Percentiles rank a stretch among this genome's conserved stretches.
Evolutionary conservation across 37 sponge, comb jelly and placozoan genomes (phyloP).

Genomic region (Halichondria panicea): DNA sequence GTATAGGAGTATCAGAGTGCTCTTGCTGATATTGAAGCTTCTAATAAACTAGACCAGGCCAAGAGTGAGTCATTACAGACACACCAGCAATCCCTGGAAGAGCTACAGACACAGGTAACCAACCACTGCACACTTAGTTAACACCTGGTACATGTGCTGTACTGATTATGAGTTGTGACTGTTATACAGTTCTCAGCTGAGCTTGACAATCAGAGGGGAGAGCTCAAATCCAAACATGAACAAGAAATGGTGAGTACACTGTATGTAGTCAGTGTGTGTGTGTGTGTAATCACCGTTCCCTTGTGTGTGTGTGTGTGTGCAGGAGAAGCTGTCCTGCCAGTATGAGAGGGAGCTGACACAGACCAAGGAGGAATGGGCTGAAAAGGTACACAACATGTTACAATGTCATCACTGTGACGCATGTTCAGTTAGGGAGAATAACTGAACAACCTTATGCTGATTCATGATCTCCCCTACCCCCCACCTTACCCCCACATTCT

Average conservation of each 20-base stretch:
- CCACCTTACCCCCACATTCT: too few relatives aligned
- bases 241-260: conserved; percentile 16
- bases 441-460: too few relatives aligned
- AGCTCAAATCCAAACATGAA: conserved; percentile 19
- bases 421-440: too few relatives aligned
- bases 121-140: too few relatives aligned
- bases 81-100: conserved; percentile 7
- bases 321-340: not conserved
- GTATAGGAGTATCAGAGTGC: not conserved
- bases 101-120: conserved; percentile 27
- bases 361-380: not conserved
- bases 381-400: not conserved
- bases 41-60: not conserved
- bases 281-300: not conserved
- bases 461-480: too few relatives aligned
- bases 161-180: too few relatives aligned
- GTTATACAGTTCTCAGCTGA: conserved; percentile 18
- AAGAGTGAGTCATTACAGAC: conserved; percentile 1
- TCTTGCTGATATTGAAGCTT: conserved; percentile 7
- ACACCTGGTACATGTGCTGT: too few relatives aligned
- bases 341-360: not conserved
- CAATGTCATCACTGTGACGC: too few relatives aligned
- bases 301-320: too few relatives aligned
- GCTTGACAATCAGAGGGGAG: conserved; percentile 26
- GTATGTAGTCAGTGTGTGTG: not conserved